These are phyloP conservation scores for Eupithecia exiguata DNA, from an alignment of 2,888 invertebrate genomes.

Conservation along the genomic window DNA sequence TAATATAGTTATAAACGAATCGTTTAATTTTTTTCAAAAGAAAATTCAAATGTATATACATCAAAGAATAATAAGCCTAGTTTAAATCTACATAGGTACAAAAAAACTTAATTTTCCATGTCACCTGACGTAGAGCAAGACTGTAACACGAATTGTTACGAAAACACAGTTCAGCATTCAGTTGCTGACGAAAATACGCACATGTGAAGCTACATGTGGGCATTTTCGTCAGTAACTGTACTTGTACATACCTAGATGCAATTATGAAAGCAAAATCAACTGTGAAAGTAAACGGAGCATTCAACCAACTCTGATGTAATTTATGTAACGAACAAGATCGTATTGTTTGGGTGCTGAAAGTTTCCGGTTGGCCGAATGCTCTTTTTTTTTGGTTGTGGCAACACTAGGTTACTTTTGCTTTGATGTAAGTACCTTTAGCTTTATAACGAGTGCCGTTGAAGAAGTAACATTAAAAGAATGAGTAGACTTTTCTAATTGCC, in stretches of 20 bases:
- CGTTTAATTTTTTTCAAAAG: no score
- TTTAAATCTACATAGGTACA: no score
- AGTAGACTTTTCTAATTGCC: neutral
- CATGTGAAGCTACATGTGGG: no score
- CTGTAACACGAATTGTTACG: neutral
- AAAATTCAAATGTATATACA: no score
- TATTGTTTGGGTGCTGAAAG: slow-evolving; percentile 16
- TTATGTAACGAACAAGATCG: slow-evolving; percentile 21
- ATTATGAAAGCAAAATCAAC: slow-evolving; percentile 59
- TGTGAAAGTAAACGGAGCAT: slow-evolving; percentile 56
- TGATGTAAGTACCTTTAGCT: neutral
- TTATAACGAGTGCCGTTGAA: neutral
- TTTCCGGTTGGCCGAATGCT: slow-evolving; percentile 20
- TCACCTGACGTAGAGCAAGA: neutral
- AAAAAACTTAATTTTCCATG: no score
- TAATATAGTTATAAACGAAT: no score
- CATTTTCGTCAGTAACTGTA: slow-evolving; percentile 13
- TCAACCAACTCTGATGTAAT: slow-evolving; percentile 30
- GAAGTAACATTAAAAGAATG: neutral
- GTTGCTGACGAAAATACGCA: no score
- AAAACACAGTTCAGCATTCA: neutral
- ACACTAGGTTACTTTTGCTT: neutral
- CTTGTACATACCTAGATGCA: slow-evolving; percentile 22
- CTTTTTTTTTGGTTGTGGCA: slow-evolving; percentile 13
- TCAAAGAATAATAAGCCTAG: no score